Conservation (phyloP, 2,113 vertebrate genomes). For the Suncus etruscus region DNA sequence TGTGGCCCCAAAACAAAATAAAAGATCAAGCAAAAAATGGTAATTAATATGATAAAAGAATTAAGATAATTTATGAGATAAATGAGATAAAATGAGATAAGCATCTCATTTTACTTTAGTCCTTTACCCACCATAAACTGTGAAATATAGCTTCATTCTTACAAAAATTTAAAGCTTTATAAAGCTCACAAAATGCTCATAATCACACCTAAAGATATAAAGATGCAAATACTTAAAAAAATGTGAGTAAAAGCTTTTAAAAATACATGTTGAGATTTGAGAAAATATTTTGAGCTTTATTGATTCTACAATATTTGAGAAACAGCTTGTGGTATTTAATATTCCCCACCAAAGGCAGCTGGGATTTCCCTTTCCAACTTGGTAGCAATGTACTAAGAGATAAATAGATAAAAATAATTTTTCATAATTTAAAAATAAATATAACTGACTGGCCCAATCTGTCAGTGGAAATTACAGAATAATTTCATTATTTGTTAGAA, state of each 20-base stretch:
- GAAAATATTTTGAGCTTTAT: constrained; percentile 80
- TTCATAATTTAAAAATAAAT: constrained; percentile 66
- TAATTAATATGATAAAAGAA: neutral
- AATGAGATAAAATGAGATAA: too few relatives aligned
- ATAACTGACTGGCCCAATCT: constrained; percentile 1
- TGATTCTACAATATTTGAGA: constrained; percentile 71
- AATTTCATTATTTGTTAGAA: constrained; percentile 2
- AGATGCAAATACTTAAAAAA: constrained; percentile 47
- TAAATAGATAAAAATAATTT: constrained; percentile 74
- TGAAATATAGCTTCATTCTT: neutral
- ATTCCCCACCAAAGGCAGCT: constrained; percentile 63
- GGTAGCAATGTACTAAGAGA: constrained; percentile 63
- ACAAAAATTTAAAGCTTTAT: neutral
- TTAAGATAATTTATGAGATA: too few relatives aligned
- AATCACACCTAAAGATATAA: constrained; percentile 43
- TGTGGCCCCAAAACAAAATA: too few relatives aligned
- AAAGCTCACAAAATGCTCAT: neutral
- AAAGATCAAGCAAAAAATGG: neutral
- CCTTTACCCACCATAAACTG: neutral
- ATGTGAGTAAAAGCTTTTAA: constrained; percentile 50
- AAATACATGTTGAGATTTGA: constrained; percentile 63
- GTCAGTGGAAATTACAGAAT: constrained; percentile 21
- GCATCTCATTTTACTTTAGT: neutral
- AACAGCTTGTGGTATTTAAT: constrained; percentile 80
- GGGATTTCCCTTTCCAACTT: constrained; percentile 58